phyloP scores from a whole-genome alignment of 1,140 invertebrate species.

The Luehdorfia chinensis region DNA sequence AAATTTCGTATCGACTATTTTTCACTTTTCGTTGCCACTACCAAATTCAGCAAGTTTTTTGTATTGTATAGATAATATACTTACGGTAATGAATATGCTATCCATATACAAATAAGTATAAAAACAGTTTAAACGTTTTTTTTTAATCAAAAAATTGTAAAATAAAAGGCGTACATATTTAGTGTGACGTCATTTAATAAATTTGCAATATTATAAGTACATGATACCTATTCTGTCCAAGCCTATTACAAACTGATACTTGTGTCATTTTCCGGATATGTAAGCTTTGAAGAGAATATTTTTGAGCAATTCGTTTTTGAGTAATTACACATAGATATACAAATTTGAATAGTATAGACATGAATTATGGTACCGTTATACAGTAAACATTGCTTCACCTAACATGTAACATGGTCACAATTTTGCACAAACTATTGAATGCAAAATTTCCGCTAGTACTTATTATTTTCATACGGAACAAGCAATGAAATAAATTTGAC shows the following conservation, averaged over 20 bases:
- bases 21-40: not conserved
- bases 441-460: not conserved
- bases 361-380: not conserved
- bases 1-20: not conserved
- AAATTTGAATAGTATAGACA: conserved; percentile 12
- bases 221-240: conserved; percentile 29
- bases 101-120: too few species aligned
- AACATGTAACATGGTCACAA: not conserved
- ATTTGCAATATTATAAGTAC: conserved; percentile 23
- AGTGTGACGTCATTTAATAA: conserved; percentile 29
- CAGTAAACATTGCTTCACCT: conserved; percentile 3
- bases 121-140: too few species aligned
- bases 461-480: conserved; percentile 4
- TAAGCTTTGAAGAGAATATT: conserved; percentile 22
- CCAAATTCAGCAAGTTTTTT: too few species aligned
- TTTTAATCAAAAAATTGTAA: too few species aligned
- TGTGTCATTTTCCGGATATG: conserved; percentile 19
- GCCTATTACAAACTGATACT: conserved; percentile 18
- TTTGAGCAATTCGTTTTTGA: conserved; percentile 30
- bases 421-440: conserved; percentile 5
- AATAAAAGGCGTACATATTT: too few species aligned
- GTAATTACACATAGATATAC: conserved; percentile 19
- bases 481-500: conserved; percentile 6
- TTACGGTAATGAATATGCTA: too few species aligned
- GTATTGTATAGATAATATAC: too few species aligned